Base-by-base conservation (phyloP, 1,140 invertebrate species). In the Zaprionus kolodkinae region DNA sequence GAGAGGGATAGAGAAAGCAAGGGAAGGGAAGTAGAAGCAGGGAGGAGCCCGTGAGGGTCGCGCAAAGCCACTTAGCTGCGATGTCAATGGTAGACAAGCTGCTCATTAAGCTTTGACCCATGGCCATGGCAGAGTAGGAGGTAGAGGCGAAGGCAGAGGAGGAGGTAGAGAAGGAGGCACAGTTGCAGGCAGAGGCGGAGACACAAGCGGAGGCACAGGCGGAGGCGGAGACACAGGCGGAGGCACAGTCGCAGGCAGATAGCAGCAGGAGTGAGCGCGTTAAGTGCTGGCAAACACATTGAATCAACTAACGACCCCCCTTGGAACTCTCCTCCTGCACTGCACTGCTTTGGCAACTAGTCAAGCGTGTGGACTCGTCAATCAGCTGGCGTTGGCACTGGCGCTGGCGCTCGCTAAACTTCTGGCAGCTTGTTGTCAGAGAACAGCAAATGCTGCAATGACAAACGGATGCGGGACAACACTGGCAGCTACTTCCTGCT, bases 391-490 rank as follows among this genome's bases (percentile, higher is more conserved):
- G 50, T 21, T 45, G 25, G 52, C 40, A 21, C 21, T 21, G 21
- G 21, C 27, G 77, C n/a, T n/a, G n/a, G 1, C 27, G 77, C 62
- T 68, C 65, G 67, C 77, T 61, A 61, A 88, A 85, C 68, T 89
- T 89, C 75, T 89, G 81, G 79, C 85, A 88, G 85, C 65, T 89
- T 72, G 85, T 75, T 88, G 85, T 89, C 85, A 85, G 69, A 75
- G 21, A 71, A 59, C 84, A 81, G 84, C 85, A 69, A 74, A 89
- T 73, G 65, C 68, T 85, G 65, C 80, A 89, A 88, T 85, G 85
- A 88, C 81, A 88, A 88, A 88, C 85, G 85, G 85, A 88, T 78
- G 74, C 63, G 64, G 40, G 72, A 36, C 69, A 84, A 70, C 67
- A 64, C 67, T 68, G 56, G 70, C 66, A 64, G 48, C 30, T 36